These are phyloP conservation scores for Drosophila nigricruria DNA, from an alignment of 2,888 invertebrate species.

Conservation along the genomic window DNA sequence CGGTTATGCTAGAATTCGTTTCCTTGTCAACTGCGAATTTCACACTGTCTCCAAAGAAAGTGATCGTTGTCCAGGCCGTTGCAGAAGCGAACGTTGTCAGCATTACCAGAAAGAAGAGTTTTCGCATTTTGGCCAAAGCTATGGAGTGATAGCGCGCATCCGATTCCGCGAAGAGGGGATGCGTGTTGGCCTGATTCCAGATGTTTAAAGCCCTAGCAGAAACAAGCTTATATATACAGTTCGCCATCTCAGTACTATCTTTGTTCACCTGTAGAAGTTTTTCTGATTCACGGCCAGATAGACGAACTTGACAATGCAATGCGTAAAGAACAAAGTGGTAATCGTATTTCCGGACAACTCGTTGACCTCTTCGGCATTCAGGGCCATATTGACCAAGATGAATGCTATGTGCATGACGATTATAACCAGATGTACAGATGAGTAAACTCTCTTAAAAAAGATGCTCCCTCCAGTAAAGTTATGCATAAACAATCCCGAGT, in stretches of 20 bases:
- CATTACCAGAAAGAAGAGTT: slow-evolving; percentile 89
- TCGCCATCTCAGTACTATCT: not conserved
- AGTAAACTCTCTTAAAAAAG: slow-evolving; percentile 88
- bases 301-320: slow-evolving; percentile 90
- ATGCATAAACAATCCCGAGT: slow-evolving; percentile 92
- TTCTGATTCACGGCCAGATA: slow-evolving; percentile 91
- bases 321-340: slow-evolving; percentile 92
- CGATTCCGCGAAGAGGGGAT: slow-evolving; percentile 93
- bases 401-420: slow-evolving; percentile 88
- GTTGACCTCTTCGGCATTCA: slow-evolving; percentile 91
- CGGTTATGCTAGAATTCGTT: slow-evolving; percentile 89
- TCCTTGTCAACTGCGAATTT: slow-evolving; percentile 89
- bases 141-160: slow-evolving; percentile 91
- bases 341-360: slow-evolving; percentile 92
- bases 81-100: slow-evolving; percentile 88
- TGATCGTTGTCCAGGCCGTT: slow-evolving; percentile 91
- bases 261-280: slow-evolving; percentile 89
- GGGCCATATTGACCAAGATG: slow-evolving; percentile 89
- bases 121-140: slow-evolving; percentile 91
- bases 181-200: slow-evolving; percentile 94
- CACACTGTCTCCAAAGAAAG: slow-evolving; percentile 92
- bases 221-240: not conserved
- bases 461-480: slow-evolving; percentile 90
- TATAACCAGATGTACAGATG: slow-evolving; percentile 87
- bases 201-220: slow-evolving; percentile 89